Conservation (phyloP, 1,140 invertebrate species). For the Monomorium pharaonis region DNA sequence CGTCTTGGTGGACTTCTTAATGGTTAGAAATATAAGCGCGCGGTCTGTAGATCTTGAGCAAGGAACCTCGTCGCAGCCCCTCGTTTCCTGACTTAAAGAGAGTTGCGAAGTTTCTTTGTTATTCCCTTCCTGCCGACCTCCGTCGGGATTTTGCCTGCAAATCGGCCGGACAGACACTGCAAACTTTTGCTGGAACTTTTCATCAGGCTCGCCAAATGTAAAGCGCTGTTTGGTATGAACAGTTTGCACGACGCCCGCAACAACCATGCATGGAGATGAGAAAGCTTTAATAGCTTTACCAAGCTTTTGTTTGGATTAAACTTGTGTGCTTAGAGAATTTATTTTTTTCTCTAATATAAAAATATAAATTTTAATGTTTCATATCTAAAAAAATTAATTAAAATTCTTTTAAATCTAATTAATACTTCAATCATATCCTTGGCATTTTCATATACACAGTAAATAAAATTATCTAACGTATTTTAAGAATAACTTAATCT, state of each 20-base stretch:
- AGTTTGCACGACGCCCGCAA: conserved; percentile 2
- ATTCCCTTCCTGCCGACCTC: conserved; percentile 44
- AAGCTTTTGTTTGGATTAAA: background rate
- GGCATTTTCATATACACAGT: background rate
- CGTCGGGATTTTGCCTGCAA: conserved; percentile 24
- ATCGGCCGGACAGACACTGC: conserved; percentile 43
- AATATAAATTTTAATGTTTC: background rate
- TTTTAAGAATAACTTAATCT: no score
- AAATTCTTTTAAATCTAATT: background rate
- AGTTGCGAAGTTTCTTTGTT: conserved; percentile 61
- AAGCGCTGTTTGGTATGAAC: conserved; percentile 24
- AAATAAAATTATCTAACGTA: background rate
- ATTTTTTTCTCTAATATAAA: conserved; percentile 4
- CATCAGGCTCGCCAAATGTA: conserved; percentile 48
- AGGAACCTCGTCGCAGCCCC: conserved; percentile 46
- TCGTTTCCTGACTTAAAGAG: conserved; percentile 61
- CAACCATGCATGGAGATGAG: background rate
- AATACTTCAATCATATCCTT: background rate
- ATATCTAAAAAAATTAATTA: background rate
- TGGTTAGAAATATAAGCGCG: conserved; percentile 52
- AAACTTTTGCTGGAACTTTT: conserved; percentile 59
- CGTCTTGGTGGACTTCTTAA: conserved; percentile 26
- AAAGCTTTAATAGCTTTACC: conserved; percentile 21
- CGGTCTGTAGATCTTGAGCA: conserved; percentile 34
- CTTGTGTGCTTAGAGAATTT: background rate